phyloP scores from a whole-genome alignment of 2,113 vertebrate genomes.

The Neogale vison region DNA sequence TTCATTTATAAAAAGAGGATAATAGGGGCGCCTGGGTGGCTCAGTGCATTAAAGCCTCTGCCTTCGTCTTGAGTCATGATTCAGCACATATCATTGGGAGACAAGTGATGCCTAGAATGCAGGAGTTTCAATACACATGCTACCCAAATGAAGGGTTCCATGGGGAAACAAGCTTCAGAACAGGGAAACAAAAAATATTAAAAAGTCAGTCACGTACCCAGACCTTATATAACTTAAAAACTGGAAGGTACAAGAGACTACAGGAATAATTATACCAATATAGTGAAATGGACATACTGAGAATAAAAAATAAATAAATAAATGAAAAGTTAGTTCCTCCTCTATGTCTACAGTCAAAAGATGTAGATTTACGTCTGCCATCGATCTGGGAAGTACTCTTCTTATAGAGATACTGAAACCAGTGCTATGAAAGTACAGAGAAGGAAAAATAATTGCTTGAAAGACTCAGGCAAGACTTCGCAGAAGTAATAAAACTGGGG shows the following conservation, averaged over 20 bases:
- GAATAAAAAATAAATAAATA: neutral
- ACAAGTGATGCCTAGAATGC: neutral
- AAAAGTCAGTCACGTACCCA: neutral
- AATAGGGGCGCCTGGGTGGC: too few relatives aligned
- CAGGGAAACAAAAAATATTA: neutral
- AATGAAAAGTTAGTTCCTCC: neutral
- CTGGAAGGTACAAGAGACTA: neutral
- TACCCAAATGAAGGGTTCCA: neutral
- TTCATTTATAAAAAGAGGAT: neutral
- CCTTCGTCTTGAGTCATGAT: too few relatives aligned
- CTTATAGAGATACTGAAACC: neutral
- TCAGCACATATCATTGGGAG: neutral
- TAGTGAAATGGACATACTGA: neutral
- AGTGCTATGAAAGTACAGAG: neutral
- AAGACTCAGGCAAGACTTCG: constrained; percentile 34
- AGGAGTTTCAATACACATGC: neutral
- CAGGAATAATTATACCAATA: neutral
- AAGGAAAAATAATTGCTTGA: neutral
- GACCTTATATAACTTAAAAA: neutral
- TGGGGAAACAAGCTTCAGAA: neutral
- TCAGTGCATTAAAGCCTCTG: too few relatives aligned
- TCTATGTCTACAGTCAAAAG: neutral
- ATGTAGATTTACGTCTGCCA: neutral
- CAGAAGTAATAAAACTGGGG: constrained; percentile 30
- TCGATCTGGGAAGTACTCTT: neutral